phyloP scores from a whole-genome alignment of 2,888 invertebrate species.

The Formica aserva region DNA sequence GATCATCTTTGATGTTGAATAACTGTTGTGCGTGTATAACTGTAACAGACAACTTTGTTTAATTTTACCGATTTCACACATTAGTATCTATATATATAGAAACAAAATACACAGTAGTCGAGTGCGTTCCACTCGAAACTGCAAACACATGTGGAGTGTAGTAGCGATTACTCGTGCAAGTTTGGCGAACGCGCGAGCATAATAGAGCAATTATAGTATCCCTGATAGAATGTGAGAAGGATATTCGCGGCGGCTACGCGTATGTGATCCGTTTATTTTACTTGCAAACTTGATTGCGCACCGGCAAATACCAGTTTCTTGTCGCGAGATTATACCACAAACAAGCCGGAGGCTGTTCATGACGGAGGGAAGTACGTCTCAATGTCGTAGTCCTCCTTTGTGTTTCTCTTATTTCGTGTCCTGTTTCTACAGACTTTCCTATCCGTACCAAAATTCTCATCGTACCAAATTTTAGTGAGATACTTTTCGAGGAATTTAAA shows the following conservation, averaged over 20 bases:
- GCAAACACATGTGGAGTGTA: background rate
- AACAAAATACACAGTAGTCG: conserved; percentile 21
- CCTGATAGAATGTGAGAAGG: conserved; percentile 62
- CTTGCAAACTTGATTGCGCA: conserved; percentile 69
- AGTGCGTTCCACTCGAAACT: conserved; percentile 10
- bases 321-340: conserved; percentile 61
- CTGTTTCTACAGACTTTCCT: background rate
- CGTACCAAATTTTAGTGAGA: conserved; percentile 38
- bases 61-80: conserved; percentile 3
- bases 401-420: conserved; percentile 16
- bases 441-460: background rate
- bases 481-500: background rate
- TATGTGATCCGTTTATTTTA: conserved; percentile 71
- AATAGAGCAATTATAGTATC: conserved; percentile 78
- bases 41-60: background rate
- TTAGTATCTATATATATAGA: background rate
- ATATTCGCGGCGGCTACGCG: conserved; percentile 8
- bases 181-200: conserved; percentile 70
- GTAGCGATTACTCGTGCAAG: conserved; percentile 57
- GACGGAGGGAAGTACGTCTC: conserved; percentile 20
- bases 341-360: conserved; percentile 43
- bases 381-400: conserved; percentile 2
- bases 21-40: background rate
- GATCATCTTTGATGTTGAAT: background rate
- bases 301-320: conserved; percentile 61